Evolutionary conservation across 2,797 vertebrate species (phyloP), one percentile per base, ranked within the genome.

Genomic region (Rhadinocentrus ornatus): DNA sequence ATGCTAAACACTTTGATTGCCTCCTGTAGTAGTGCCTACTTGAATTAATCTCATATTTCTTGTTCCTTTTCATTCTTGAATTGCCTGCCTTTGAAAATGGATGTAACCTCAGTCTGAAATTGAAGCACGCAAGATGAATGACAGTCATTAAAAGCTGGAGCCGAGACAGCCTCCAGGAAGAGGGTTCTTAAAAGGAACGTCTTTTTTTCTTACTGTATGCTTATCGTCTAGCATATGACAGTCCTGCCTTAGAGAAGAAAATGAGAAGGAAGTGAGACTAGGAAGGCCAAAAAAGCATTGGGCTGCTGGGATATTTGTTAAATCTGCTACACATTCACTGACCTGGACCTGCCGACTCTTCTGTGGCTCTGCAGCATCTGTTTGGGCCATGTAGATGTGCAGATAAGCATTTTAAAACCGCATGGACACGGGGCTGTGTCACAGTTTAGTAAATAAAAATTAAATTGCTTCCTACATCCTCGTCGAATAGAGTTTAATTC

Each of bases 101-200:
- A 75, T 58, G 32, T 50, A 71, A 80, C 53, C 48, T 75, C n/a
- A 32, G 39, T 57, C 55, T 46, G 32, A 50, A 66, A 44, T 16
- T 46, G 35, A 31, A 34, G 52, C 13, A 35, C 59, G 67, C 46
- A 58, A 77, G 68, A 86, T 75, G 54, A 75, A 73, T 24, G 44
- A 67, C n/a, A 41, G 48, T 76, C 50, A 72, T 81, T 80, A 44
- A 69, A 78, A 44, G 29, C 61, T 8, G 9, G 22, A 65, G 18
- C 9, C 20, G 13, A 66, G 22, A 53, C n/a, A 15, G 5, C 52
- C 39, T 66, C 29, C 32, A 48, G 37, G n/a, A 62, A 52, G 54
- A 31, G 11, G 20, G 5, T 61, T 5, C 10, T 48, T 7, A 24
- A 34, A 50, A 24, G 56, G 12, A 46, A 44, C 31, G 22, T 16